Evolutionary conservation across 2,113 vertebrate genomes (phyloP).

Genomic region (Girardinichthys multiradiatus): DNA sequence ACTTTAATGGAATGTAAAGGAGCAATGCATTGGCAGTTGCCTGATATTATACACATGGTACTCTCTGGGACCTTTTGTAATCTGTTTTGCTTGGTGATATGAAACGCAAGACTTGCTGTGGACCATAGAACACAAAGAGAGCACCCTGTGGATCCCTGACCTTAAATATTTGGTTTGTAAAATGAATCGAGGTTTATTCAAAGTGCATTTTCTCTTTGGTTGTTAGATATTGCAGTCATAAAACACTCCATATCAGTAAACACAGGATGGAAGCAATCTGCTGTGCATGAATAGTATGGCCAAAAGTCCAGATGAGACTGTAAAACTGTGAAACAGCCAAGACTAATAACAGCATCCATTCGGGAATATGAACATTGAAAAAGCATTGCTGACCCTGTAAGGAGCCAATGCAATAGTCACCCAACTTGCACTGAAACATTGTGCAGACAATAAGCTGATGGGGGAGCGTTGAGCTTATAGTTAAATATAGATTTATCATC

Average conservation of each 20-base stretch:
- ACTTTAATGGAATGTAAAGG: slow-evolving; percentile 69
- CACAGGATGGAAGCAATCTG: slow-evolving; percentile 63
- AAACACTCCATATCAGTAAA: slow-evolving; percentile 74
- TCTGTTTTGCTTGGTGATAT: slow-evolving; percentile 71
- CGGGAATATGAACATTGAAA: slow-evolving; percentile 65
- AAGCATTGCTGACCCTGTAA: slow-evolving; percentile 34
- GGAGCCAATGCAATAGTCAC: slow-evolving; percentile 35
- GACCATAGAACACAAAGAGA: slow-evolving; percentile 53
- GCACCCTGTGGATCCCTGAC: slow-evolving; percentile 64
- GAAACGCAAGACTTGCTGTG: slow-evolving; percentile 63
- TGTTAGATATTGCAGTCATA: slow-evolving; percentile 69
- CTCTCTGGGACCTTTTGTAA: slow-evolving; percentile 68
- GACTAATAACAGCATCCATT: slow-evolving; percentile 76
- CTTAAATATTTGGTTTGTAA: slow-evolving; percentile 79
- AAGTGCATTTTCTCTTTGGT: slow-evolving; percentile 65
- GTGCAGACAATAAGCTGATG: slow-evolving; percentile 51
- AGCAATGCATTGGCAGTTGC: slow-evolving; percentile 60
- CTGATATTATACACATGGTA: slow-evolving; percentile 70
- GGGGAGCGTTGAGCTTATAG: slow-evolving; percentile 51
- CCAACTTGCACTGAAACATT: slow-evolving; percentile 34
- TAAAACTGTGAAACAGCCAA: slow-evolving; percentile 70
- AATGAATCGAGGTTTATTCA: slow-evolving; percentile 73
- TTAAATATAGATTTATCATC: slow-evolving; percentile 74
- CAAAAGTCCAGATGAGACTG: slow-evolving; percentile 73
- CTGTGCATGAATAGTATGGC: slow-evolving; percentile 64